Base-by-base conservation (phyloP, 2,113 vertebrate species). In the Onychostruthus taczanowskii region DNA sequence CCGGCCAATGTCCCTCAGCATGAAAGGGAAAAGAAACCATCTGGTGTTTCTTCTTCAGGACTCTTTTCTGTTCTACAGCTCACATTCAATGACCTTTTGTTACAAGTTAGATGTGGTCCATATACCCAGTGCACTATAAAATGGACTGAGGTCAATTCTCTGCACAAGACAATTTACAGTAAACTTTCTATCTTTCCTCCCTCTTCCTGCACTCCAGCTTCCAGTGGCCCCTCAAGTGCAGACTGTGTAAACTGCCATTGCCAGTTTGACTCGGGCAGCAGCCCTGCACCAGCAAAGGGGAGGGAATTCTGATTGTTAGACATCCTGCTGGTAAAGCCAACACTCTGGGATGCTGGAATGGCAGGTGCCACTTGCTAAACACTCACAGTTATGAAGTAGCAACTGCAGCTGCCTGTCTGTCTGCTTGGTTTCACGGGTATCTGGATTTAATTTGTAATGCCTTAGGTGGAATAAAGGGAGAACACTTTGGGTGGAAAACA, bases 271-370 rank as follows among this genome's bases (percentile, higher is more conserved):
- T 41, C 1, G 4, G n/a, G 58, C 74, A 93, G 70, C 55, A 69
- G 18, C 28, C 70, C 62, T 46, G 35, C 82, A 10, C 39, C 4
- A n/a, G 49, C 53, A 46, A 8, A 81, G 0, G 1, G 37, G 20
- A 44, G 39, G 53, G 22, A 31, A 39, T 49, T 89, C 66, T 78
- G 30, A 30, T 39, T 50, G 46, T 2, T 28, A 52, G 84, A 28
- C 21, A 39, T 13, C 28, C 37, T 35, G 55, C 3, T 17, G 46
- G 46, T 18, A 33, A 52, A 52, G 46, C 62, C 37, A 31, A 22
- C 12, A 0, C n/a, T 61, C 16, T 0, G 1, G 17, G 37, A 49
- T 44, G 52, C 58, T 56, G 81, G 46, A 16, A 16, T 3, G 49
- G 56, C 83, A 58, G 66, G 44, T 27, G 58, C 23, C 52, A 7